Percentiles rank a stretch among this genome's conserved stretches.
phyloP scores from a whole-genome alignment of 2,888 invertebrate genomes.

The Parnassius glacialis region DNA sequence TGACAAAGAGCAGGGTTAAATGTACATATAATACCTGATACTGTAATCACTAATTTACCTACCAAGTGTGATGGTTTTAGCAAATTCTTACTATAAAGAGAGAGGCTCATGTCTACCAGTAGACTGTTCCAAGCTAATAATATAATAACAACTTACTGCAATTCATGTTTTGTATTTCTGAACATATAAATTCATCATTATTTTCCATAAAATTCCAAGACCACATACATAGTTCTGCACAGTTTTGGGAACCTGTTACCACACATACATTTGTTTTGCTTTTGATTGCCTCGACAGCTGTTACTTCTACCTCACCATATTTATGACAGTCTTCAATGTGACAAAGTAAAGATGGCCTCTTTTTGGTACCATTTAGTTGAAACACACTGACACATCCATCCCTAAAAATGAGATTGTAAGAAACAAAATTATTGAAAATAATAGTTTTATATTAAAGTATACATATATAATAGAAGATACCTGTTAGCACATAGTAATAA shows the following conservation, averaged over 20 bases:
- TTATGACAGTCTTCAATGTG: slow-evolving; percentile 59
- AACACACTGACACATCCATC: slow-evolving; percentile 64
- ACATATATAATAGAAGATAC: slow-evolving; percentile 36
- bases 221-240: slow-evolving; percentile 48
- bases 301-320: slow-evolving; percentile 57
- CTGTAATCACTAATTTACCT: too few relatives aligned
- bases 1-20: too few relatives aligned
- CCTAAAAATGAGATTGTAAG: slow-evolving; percentile 42
- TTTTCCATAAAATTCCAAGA: slow-evolving; percentile 28
- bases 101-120: too few relatives aligned
- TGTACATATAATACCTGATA: too few relatives aligned
- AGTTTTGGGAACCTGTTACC: slow-evolving; percentile 51
- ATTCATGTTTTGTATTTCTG: slow-evolving; percentile 15
- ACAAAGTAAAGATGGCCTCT: slow-evolving; percentile 45
- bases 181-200: slow-evolving; percentile 24
- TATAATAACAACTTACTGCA: slow-evolving; percentile 24
- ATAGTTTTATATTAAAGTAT: too few relatives aligned
- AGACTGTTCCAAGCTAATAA: too few relatives aligned
- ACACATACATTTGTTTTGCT: slow-evolving; percentile 36
- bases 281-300: slow-evolving; percentile 57
- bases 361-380: slow-evolving; percentile 37
- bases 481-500: slow-evolving; percentile 68
- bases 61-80: too few relatives aligned
- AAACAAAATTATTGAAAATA: too few relatives aligned
- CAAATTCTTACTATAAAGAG: too few relatives aligned